Conservation (phyloP, 2,113 vertebrate species). For the Brevimyrus niger region DNA sequence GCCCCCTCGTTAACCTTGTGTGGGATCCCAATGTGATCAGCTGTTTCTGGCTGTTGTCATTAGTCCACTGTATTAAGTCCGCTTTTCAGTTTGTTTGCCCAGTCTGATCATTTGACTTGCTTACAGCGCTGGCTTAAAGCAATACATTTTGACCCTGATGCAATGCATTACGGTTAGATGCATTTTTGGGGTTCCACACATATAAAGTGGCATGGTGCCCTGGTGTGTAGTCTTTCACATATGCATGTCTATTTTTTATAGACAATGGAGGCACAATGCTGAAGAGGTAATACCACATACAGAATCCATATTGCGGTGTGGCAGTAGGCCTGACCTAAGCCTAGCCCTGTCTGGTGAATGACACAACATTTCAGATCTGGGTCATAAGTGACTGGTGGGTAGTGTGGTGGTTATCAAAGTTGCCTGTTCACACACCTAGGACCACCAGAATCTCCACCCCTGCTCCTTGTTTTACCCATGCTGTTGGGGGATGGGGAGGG, state of each 20-base stretch:
- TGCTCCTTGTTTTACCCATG: not conserved
- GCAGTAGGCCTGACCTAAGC: not conserved
- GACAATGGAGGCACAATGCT: not conserved
- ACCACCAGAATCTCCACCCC: not conserved
- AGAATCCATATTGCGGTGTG: not conserved
- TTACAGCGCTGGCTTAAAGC: too few species aligned
- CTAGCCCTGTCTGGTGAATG: not conserved
- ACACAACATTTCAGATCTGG: not conserved
- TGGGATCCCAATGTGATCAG: too few species aligned
- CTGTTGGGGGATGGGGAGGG: not conserved
- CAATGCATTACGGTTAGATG: too few species aligned
- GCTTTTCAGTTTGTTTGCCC: too few species aligned
- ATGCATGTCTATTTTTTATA: not conserved
- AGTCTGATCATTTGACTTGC: too few species aligned
- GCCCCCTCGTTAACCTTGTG: too few species aligned
- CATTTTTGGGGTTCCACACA: too few species aligned
- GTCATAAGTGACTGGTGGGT: not conserved
- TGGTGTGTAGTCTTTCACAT: not conserved
- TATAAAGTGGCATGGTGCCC: not conserved
- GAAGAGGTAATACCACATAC: not conserved
- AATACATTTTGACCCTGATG: too few species aligned
- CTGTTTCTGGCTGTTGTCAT: too few species aligned
- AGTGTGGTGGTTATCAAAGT: not conserved
- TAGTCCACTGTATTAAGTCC: too few species aligned
- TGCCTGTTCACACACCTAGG: not conserved